Evolutionary conservation across 2,113 vertebrate species (phyloP).

Genomic region (Tonatia bakeri): DNA sequence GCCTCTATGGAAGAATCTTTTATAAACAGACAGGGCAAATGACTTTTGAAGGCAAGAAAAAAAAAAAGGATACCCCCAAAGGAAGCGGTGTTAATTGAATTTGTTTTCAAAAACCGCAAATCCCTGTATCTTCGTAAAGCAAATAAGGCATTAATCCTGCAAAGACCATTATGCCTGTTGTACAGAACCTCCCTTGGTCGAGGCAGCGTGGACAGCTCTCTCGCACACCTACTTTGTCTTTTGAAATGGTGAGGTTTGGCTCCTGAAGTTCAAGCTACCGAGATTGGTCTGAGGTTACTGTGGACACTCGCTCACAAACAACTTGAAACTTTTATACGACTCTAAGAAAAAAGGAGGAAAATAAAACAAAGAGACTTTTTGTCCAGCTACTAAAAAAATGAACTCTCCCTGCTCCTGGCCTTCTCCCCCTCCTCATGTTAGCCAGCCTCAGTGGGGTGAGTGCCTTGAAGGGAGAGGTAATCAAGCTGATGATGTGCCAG

Average conservation of each 20-base stretch:
- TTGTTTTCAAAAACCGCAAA: slow-evolving; percentile 72
- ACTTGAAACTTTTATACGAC: slow-evolving; percentile 68
- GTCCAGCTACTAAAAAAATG: slow-evolving; percentile 44
- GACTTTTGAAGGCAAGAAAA: slow-evolving; percentile 10
- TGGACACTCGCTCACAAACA: slow-evolving; percentile 17
- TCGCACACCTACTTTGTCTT: slow-evolving; percentile 25
- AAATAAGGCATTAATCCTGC: slow-evolving; percentile 57
- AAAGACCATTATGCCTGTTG: slow-evolving; percentile 33
- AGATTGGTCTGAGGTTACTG: slow-evolving; percentile 40
- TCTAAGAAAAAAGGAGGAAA: background rate
- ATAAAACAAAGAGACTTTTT: slow-evolving; percentile 56
- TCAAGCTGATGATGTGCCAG: slow-evolving; percentile 17
- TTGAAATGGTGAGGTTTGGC: slow-evolving; percentile 22
- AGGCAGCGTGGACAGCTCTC: slow-evolving; percentile 26
- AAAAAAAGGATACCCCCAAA: background rate
- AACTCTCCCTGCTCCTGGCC: background rate
- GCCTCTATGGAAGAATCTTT: background rate
- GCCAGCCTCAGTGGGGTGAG: background rate
- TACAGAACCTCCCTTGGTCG: slow-evolving; percentile 11
- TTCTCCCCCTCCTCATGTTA: slow-evolving; percentile 11
- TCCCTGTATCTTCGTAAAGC: background rate
- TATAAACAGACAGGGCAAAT: background rate
- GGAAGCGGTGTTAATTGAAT: slow-evolving; percentile 59
- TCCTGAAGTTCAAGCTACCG: slow-evolving; percentile 39
- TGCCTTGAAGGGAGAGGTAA: slow-evolving; percentile 17